Conservation (phyloP, 2,797 vertebrate genomes). For the Brachyrhaphis roseni region DNA sequence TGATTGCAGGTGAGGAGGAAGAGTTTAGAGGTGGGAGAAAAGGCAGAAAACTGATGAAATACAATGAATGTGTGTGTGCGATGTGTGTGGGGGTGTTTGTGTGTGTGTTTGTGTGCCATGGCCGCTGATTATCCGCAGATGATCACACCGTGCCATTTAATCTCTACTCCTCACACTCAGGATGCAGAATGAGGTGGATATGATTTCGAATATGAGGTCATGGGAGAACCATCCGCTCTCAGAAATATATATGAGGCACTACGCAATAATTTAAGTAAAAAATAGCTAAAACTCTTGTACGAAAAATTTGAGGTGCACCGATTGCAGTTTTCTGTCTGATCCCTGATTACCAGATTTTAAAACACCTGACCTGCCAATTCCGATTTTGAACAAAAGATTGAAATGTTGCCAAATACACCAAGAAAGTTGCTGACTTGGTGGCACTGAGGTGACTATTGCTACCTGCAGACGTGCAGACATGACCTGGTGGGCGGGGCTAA, state of each 20-base stretch:
- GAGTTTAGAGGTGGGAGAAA: slow-evolving; percentile 11
- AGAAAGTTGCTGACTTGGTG: no score
- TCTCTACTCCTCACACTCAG: not conserved
- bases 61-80: not conserved
- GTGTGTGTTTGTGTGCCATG: slow-evolving; percentile 4
- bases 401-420: no score
- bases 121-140: slow-evolving; percentile 31
- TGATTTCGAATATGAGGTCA: not conserved
- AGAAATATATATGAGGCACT: not conserved
- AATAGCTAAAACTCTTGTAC: not conserved
- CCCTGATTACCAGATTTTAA: no score
- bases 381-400: no score
- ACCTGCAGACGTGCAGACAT: no score
- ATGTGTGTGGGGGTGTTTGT: not conserved
- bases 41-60: not conserved
- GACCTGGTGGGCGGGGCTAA: no score
- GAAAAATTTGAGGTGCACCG: not conserved
- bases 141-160: slow-evolving; percentile 41
- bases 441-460: no score
- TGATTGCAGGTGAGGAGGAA: slow-evolving; percentile 15
- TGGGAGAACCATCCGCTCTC: not conserved
- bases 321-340: no score
- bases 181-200: not conserved
- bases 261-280: not conserved
- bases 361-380: no score